Conservation (phyloP, 2,888 invertebrate species). For the Formica aserva region DNA sequence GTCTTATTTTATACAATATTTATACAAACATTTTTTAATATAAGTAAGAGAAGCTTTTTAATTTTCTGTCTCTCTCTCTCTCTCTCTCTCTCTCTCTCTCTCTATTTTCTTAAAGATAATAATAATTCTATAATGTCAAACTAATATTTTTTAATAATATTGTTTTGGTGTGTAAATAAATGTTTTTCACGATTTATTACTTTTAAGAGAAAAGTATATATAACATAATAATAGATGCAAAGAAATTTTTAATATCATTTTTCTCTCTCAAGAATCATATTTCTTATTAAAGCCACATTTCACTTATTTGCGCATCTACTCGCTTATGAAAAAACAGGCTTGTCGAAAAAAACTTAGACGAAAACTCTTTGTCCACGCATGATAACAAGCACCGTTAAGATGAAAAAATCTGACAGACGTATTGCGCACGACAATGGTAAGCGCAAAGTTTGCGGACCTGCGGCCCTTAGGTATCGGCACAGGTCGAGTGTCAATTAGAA, state of each 20-base stretch:
- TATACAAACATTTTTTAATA: background rate
- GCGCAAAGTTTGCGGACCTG: slow-evolving; percentile 9
- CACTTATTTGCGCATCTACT: background rate
- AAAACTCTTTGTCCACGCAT: background rate
- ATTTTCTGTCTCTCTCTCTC: background rate
- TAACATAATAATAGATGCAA: background rate
- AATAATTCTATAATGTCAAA: background rate
- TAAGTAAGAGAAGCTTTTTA: background rate
- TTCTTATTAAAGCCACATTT: background rate
- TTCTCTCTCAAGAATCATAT: background rate
- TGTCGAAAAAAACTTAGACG: background rate
- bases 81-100: too few relatives aligned
- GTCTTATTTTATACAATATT: background rate
- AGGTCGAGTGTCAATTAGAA: slow-evolving; percentile 51
- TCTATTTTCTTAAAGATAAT: background rate
- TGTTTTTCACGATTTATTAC: background rate
- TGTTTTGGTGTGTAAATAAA: background rate
- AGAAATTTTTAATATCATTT: background rate
- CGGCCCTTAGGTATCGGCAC: slow-evolving; percentile 23
- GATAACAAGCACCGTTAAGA: background rate
- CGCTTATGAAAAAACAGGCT: background rate
- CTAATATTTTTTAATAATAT: background rate
- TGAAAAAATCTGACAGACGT: background rate
- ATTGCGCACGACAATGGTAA: background rate
- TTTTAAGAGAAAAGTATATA: background rate